These are phyloP conservation scores for Chlorocebus sabaeus DNA, from an alignment of 2,113 vertebrate genomes.

Conservation along the genomic window DNA sequence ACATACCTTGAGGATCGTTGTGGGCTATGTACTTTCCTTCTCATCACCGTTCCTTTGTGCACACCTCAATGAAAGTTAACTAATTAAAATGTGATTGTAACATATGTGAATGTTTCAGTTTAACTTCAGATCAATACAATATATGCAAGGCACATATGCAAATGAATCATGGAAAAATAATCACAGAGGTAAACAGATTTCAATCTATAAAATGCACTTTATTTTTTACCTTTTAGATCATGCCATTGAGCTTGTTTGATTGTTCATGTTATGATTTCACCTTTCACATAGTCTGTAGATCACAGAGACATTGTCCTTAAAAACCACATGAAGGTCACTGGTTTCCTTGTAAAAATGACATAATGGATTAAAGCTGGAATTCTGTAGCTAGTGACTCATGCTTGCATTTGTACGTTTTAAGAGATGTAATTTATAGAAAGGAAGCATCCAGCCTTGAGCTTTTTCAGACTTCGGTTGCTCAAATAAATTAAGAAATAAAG, in stretches of 20 bases:
- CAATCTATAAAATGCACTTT: neutral
- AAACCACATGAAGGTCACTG: conserved; percentile 56
- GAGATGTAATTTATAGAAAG: conserved; percentile 63
- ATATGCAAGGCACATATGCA: neutral
- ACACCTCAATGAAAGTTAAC: neutral
- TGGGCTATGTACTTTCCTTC: neutral
- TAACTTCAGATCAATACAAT: neutral
- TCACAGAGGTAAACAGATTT: conserved; percentile 1
- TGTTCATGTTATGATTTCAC: conserved; percentile 55
- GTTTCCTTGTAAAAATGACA: conserved; percentile 66
- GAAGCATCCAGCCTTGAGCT: conserved; percentile 53
- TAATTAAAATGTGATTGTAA: neutral
- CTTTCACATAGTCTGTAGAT: conserved; percentile 17
- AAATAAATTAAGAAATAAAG: conserved; percentile 64
- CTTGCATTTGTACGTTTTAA: conserved; percentile 65
- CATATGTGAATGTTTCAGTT: neutral
- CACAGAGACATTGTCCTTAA: conserved; percentile 49
- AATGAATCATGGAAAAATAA: neutral
- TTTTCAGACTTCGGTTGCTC: conserved; percentile 50
- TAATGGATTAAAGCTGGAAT: conserved; percentile 65
- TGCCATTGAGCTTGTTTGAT: conserved; percentile 31
- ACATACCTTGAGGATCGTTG: neutral
- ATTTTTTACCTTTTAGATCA: conserved; percentile 34
- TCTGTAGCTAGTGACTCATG: conserved; percentile 70
- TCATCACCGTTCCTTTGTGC: neutral